These are phyloP conservation scores for Tenualosa ilisha DNA, from an alignment of 2,797 vertebrate genomes.

Conservation along the genomic window DNA sequence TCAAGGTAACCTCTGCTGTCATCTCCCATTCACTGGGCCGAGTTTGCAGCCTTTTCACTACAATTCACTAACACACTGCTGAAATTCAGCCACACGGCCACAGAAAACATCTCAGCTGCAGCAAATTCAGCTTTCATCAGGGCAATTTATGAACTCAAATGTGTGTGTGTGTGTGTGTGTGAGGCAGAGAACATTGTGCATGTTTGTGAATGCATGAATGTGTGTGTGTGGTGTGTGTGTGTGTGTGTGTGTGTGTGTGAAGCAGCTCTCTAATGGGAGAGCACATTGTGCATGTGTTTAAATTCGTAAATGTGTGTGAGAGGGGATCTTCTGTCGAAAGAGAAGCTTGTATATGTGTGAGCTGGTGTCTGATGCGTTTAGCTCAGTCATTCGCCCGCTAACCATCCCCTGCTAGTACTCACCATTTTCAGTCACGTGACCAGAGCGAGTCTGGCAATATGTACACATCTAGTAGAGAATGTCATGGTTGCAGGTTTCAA, in stretches of 20 bases:
- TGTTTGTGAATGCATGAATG: not conserved
- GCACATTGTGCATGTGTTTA: too few relatives aligned
- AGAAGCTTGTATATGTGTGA: too few relatives aligned
- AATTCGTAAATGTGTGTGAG: too few relatives aligned
- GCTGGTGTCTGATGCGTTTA: too few relatives aligned
- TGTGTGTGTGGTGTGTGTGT: not conserved
- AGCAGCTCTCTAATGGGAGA: too few relatives aligned
- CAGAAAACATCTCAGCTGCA: not conserved
- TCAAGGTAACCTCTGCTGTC: conserved; percentile 18
- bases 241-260: not conserved
- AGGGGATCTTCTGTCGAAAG: too few relatives aligned
- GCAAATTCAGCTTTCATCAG: not conserved
- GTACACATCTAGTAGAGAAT: too few relatives aligned
- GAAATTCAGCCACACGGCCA: not conserved
- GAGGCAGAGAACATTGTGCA: not conserved
- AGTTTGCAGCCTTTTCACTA: not conserved
- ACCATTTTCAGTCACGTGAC: too few relatives aligned
- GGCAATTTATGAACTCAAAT: not conserved
- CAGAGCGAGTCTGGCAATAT: too few relatives aligned
- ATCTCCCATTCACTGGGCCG: not conserved
- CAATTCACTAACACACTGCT: not conserved
- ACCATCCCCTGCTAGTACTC: too few relatives aligned
- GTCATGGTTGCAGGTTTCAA: too few relatives aligned
- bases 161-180: not conserved
- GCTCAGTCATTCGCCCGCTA: too few relatives aligned